phyloP scores from a whole-genome alignment of 2,888 invertebrate genomes.

The Drymonia ruficornis region DNA sequence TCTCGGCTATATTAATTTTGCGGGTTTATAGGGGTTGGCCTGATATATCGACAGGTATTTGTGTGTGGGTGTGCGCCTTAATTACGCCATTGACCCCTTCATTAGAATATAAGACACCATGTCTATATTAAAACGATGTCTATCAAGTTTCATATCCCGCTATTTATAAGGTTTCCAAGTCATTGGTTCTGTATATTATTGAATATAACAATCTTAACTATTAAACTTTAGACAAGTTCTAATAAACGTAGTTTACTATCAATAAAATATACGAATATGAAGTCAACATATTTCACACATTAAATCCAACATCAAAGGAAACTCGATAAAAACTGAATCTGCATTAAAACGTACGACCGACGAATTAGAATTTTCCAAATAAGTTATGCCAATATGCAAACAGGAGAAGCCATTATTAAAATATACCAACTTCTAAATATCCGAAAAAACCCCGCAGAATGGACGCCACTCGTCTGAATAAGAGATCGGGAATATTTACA shows the following conservation, averaged over 20 bases:
- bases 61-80: conserved; percentile 35
- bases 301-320: conserved; percentile 2
- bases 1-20: conserved; percentile 75
- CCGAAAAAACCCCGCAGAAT: conserved; percentile 67
- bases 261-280: conserved; percentile 1
- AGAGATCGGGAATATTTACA: conserved; percentile 80
- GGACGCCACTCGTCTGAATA: conserved; percentile 74
- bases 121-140: conserved; percentile 22
- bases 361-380: conserved; percentile 32
- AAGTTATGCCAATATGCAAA: conserved; percentile 52
- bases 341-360: conserved; percentile 6
- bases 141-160: neutral
- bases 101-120: conserved; percentile 40
- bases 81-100: conserved; percentile 52
- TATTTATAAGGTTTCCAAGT: neutral
- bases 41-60: conserved; percentile 69
- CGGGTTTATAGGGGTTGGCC: conserved; percentile 60
- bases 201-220: neutral
- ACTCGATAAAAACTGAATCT: neutral
- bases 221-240: conserved; percentile 1
- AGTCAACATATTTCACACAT: neutral
- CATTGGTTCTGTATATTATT: neutral
- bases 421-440: conserved; percentile 68
- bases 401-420: conserved; percentile 60
- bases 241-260: conserved; percentile 2